These are phyloP conservation scores for Mus caroli DNA, from an alignment of 2,797 vertebrate species.

Conservation along the genomic window DNA sequence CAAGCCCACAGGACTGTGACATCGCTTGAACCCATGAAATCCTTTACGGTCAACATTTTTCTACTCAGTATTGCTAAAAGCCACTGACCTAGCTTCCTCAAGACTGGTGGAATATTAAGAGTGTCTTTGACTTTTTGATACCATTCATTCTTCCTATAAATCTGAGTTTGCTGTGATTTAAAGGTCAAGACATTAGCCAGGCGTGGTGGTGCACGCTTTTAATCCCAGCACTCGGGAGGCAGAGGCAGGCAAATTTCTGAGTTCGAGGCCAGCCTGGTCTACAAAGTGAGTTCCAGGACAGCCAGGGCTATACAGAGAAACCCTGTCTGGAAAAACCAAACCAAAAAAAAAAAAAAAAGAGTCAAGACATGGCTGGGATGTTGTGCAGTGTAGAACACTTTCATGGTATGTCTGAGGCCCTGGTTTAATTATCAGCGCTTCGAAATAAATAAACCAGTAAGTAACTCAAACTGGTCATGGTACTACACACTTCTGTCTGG, in stretches of 20 bases:
- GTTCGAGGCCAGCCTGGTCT: too few relatives aligned
- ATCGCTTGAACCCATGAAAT: neutral
- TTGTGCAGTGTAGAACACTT: neutral
- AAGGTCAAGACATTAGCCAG: neutral
- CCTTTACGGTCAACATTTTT: neutral
- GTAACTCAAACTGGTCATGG: neutral
- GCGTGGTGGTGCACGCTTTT: too few relatives aligned
- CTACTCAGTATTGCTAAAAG: neutral
- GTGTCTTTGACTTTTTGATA: neutral
- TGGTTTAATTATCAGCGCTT: neutral
- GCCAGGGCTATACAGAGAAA: too few relatives aligned
- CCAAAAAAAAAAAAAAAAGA: too few relatives aligned
- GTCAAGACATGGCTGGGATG: neutral
- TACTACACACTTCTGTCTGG: neutral
- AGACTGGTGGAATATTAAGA: neutral
- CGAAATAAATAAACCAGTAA: neutral
- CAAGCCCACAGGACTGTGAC: neutral
- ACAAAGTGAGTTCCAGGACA: too few relatives aligned
- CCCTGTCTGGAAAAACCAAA: too few relatives aligned
- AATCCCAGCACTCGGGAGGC: too few relatives aligned
- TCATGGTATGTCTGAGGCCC: neutral
- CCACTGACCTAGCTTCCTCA: neutral
- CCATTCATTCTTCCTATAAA: neutral
- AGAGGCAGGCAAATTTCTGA: too few relatives aligned
- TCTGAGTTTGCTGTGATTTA: neutral